Evolutionary conservation across 2,797 vertebrate species (phyloP).

Genomic region (Tympanoctomys barrerae): DNA sequence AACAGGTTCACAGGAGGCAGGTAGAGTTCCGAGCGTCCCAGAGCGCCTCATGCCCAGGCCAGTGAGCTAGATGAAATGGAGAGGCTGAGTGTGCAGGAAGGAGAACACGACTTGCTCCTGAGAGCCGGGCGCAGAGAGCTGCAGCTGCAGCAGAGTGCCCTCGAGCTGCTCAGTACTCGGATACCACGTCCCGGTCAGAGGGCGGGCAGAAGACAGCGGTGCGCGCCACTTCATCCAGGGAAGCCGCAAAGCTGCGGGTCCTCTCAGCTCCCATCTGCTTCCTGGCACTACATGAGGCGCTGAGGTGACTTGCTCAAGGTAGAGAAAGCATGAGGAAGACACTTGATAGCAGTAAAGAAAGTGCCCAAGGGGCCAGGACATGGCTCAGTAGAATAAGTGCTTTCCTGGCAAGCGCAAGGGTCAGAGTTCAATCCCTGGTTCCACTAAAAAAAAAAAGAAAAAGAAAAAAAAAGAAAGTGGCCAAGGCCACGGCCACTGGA

Average conservation of each 20-base stretch:
- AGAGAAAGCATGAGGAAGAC: neutral
- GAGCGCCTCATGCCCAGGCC: fast-evolving
- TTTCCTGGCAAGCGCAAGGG: too few species aligned
- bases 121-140: neutral
- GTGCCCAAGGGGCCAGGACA: neutral
- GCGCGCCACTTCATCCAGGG: neutral
- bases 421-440: too few species aligned
- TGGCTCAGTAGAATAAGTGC: too few species aligned
- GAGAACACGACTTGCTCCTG: neutral
- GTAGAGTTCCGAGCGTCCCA: neutral
- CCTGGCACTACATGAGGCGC: neutral
- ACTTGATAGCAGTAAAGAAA: neutral
- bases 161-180: neutral
- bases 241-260: neutral
- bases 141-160: neutral
- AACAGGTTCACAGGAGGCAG: neutral
- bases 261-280: neutral
- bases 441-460: too few species aligned
- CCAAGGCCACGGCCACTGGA: too few species aligned
- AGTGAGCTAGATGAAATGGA: neutral
- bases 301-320: neutral
- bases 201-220: neutral
- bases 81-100: neutral
- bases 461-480: neutral
- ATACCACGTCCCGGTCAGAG: neutral